Base-by-base conservation (phyloP, 2,113 vertebrate genomes). In the Vimba vimba region DNA sequence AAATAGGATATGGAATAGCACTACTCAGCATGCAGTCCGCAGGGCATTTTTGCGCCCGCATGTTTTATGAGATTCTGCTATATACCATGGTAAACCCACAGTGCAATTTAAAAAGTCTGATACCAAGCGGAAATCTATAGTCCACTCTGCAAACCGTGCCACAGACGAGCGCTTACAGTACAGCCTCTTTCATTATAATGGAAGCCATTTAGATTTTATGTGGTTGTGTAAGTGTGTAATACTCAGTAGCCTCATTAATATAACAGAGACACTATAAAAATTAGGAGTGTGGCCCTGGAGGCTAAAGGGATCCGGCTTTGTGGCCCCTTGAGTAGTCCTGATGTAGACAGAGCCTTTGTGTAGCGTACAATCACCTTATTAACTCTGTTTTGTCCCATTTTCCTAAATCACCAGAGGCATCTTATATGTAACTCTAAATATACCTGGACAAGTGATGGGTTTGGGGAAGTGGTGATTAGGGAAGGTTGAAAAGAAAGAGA, bases 401-500 rank as follows among this genome's bases (percentile, higher is more conserved):
- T 89, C 84, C 88, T 82, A 80, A 47, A 82, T 91, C 81, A 64
- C 89, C 69, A 6, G 6, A 87, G 89, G 88, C 86, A 77, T 45
- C 76, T 82, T 88, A 86, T 90, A 87, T 86, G 78, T 87, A 50
- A 66, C 75, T 84, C 89, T 93, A 91, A 93, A 94, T 93, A 91
- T 91, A 93, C 91, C 91, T 89, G 87, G 89, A 85, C 71, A 86
- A 25, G 90, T 87, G 84, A 87, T 27, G 73, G 68, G 82, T 86
- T 64, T 76, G 43, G 86, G 66, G 76, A 84, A 66, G 66, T 60
- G n/a, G 57, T 60, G 57, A 84, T 76, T 78, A 59, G 85, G 43
- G 80, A 71, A 76, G 85, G 23, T 19, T 27, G 43, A 85, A 12
- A 82, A 47, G 59, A 82, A 80, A 50, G 43, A 68, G 79, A 79